Percentiles rank a stretch among this genome's conserved stretches.
phyloP scores from a whole-genome alignment of 2,797 vertebrate genomes.

The Philypnodon macrostomus region DNA sequence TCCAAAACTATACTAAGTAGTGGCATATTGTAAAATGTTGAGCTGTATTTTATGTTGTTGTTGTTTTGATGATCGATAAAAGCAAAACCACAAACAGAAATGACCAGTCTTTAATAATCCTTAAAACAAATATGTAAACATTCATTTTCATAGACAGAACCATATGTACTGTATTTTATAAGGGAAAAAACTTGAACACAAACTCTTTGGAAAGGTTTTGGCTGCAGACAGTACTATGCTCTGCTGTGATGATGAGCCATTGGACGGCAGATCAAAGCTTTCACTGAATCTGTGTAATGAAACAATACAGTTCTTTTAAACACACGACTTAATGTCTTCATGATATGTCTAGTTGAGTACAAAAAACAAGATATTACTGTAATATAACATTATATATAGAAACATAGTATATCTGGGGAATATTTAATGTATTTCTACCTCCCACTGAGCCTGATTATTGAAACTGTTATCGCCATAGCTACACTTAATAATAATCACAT shows the following conservation, averaged over 20 bases:
- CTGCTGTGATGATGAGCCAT: constrained; percentile 29
- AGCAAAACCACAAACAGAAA: constrained; percentile 34
- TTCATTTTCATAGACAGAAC: constrained; percentile 56
- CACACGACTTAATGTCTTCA: constrained; percentile 25
- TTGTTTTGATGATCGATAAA: too few relatives aligned
- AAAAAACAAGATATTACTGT: constrained; percentile 73
- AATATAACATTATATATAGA: constrained; percentile 64
- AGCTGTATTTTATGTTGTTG: too few relatives aligned
- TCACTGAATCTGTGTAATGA: constrained; percentile 19
- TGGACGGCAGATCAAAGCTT: constrained; percentile 28
- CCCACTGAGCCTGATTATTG: constrained; percentile 1
- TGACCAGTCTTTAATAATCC: constrained; percentile 63
- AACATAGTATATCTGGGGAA: constrained; percentile 59
- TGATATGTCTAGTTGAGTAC: constrained; percentile 55
- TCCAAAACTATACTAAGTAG: too few relatives aligned
- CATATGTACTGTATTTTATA: too few relatives aligned
- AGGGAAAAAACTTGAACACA: too few relatives aligned
- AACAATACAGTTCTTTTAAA: too few relatives aligned
- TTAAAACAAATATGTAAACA: constrained; percentile 68
- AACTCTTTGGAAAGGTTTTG: constrained; percentile 45
- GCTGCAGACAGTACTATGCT: constrained; percentile 50
- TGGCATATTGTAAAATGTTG: too few relatives aligned
- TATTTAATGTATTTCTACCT: constrained; percentile 17
- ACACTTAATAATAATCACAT: constrained; percentile 21
- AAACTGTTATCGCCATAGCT: constrained; percentile 23